Evolutionary conservation across 2,113 vertebrate genomes (phyloP).

Genomic region (Sphaerodactylus townsendi): DNA sequence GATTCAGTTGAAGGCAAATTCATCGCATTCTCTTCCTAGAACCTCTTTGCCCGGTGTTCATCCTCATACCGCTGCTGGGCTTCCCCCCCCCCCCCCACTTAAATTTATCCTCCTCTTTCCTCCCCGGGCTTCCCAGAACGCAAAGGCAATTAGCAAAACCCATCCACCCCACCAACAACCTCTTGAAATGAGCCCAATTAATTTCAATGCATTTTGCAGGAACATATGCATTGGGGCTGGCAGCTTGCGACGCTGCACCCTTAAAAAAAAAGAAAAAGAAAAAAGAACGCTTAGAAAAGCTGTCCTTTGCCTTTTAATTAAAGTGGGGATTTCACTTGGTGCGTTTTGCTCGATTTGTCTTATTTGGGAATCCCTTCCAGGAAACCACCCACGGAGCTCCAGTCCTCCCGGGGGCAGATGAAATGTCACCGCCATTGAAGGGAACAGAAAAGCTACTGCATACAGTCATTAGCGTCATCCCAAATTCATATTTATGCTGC

Average conservation of each 20-base stretch:
- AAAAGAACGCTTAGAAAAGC: neutral
- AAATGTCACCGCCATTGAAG: constrained; percentile 26
- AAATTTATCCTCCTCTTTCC: constrained; percentile 37
- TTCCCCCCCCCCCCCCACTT: constrained; percentile 48
- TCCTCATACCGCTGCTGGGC: constrained; percentile 5
- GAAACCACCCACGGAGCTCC: constrained; percentile 55
- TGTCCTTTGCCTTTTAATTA: constrained; percentile 72
- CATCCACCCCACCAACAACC: constrained; percentile 51
- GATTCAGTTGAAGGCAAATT: too few relatives aligned
- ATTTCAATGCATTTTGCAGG: constrained; percentile 68
- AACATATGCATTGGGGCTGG: constrained; percentile 62
- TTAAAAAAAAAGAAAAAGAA: neutral
- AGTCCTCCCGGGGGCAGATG: constrained; percentile 24
- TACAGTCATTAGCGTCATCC: constrained; percentile 42
- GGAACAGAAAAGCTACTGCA: neutral
- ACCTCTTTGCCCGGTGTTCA: neutral
- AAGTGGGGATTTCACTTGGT: constrained; percentile 54
- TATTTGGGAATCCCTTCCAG: constrained; percentile 55
- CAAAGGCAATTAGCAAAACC: constrained; percentile 51
- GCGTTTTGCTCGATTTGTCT: constrained; percentile 15
- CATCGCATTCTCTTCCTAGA: neutral
- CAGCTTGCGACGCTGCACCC: constrained; percentile 22
- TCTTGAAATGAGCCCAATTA: constrained; percentile 68
- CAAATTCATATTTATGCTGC: constrained; percentile 67
- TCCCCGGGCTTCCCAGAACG: constrained; percentile 47